These are phyloP conservation scores for Melanotaenia boesemani DNA, from an alignment of 2,797 vertebrate genomes.

Conservation along the genomic window DNA sequence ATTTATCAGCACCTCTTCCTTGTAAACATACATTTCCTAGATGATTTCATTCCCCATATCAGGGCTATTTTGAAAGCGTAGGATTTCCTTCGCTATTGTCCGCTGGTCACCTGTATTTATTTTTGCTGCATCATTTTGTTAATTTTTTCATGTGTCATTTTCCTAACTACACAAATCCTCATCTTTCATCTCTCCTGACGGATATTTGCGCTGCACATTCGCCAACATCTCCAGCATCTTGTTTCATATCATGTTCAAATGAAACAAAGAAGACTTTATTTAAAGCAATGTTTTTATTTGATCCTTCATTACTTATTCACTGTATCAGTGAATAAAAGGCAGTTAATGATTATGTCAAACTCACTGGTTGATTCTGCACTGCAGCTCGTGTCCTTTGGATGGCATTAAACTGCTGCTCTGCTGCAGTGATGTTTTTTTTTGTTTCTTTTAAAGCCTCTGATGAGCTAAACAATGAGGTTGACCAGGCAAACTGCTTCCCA, in stretches of 20 bases:
- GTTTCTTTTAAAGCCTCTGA: background rate
- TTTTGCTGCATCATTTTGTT: constrained; percentile 34
- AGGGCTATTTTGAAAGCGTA: constrained; percentile 59
- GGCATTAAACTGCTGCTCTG: constrained; percentile 11
- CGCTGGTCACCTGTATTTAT: constrained; percentile 53
- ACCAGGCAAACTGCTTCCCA: background rate
- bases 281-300: background rate
- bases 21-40: constrained; percentile 42
- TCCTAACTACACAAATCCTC: constrained; percentile 29
- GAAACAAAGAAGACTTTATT: background rate
- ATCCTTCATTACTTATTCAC: background rate
- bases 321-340: background rate
- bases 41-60: constrained; percentile 68
- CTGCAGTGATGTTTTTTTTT: background rate
- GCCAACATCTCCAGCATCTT: background rate
- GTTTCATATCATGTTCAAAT: background rate
- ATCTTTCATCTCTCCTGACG: background rate
- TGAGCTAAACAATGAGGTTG: background rate
- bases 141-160: constrained; percentile 34
- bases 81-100: constrained; percentile 64
- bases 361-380: constrained; percentile 11
- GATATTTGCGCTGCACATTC: background rate
- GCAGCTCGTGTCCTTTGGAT: constrained; percentile 4
- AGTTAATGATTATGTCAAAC: background rate
- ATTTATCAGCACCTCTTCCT: constrained; percentile 36